Conservation (phyloP, 1,140 invertebrate genomes). For the Lepidostoma basale region DNA sequence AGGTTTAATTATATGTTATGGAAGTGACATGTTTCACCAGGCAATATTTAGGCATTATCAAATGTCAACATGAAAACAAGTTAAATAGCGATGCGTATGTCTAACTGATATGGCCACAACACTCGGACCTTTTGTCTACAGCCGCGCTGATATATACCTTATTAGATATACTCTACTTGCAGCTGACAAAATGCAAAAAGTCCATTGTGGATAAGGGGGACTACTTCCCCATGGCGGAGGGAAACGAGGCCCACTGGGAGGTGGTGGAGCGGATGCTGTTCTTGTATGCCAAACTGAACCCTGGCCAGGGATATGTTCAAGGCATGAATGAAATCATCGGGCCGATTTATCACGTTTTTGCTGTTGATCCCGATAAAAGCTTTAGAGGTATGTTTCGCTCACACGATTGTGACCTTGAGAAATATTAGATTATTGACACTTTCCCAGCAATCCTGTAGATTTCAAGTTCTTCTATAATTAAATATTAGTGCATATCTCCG, state of each 20-base stretch:
- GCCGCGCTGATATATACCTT: too few relatives aligned
- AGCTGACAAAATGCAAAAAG: slow-evolving; percentile 1
- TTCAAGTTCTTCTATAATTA: too few relatives aligned
- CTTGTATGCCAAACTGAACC: slow-evolving; percentile 97
- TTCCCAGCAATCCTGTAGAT: too few relatives aligned
- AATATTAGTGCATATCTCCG: too few relatives aligned
- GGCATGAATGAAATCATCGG: slow-evolving; percentile 99
- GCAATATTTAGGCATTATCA: too few relatives aligned
- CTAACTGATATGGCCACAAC: too few relatives aligned
- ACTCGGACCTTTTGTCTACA: too few relatives aligned
- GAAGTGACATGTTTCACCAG: too few relatives aligned
- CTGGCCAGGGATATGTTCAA: slow-evolving; percentile 96
- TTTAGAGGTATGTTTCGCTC: slow-evolving; percentile 71
- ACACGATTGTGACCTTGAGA: slow-evolving; percentile 26
- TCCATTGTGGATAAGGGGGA: slow-evolving; percentile 53
- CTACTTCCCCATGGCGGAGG: slow-evolving; percentile 81
- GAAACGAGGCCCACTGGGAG: slow-evolving; percentile 93
- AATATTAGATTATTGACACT: background rate
- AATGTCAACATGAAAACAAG: too few relatives aligned
- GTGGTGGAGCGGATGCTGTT: slow-evolving; percentile 97
- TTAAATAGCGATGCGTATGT: too few relatives aligned
- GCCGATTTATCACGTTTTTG: slow-evolving; percentile 97
- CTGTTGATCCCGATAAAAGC: slow-evolving; percentile 82
- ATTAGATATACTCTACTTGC: too few relatives aligned
- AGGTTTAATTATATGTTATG: too few relatives aligned